Conservation (phyloP, 2,113 vertebrate species). For the Sinocyclocheilus anshuiensis region DNA sequence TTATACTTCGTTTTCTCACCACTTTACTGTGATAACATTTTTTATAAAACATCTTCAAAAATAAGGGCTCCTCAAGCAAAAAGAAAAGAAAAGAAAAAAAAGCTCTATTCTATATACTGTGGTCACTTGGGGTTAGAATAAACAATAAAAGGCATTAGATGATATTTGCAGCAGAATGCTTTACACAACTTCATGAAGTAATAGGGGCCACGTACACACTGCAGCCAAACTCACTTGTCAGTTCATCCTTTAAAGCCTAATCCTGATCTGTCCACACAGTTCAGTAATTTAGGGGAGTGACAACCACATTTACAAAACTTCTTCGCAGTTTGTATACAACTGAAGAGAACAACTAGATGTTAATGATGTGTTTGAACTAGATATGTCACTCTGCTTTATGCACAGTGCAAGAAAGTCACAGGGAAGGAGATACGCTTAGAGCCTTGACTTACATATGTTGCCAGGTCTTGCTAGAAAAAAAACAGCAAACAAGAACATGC, state of each 20-base stretch:
- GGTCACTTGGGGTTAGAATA: neutral
- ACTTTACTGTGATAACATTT: constrained; percentile 47
- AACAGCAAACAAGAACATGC: neutral
- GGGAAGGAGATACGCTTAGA: neutral
- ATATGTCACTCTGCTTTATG: neutral
- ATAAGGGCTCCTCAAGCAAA: constrained; percentile 38
- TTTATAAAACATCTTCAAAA: constrained; percentile 45
- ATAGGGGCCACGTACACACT: neutral
- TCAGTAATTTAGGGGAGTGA: neutral
- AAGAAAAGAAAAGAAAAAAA: neutral
- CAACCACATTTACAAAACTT: neutral
- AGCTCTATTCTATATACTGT: neutral
- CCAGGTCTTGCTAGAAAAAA: neutral
- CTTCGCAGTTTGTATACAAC: neutral
- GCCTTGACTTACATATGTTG: neutral
- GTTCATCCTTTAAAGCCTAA: neutral
- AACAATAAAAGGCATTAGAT: neutral
- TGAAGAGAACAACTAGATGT: neutral
- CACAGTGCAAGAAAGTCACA: neutral
- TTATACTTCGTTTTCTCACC: constrained; percentile 14
- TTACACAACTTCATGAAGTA: neutral
- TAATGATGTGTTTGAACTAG: neutral
- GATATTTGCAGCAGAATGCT: neutral
- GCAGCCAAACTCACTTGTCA: neutral
- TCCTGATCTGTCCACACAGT: neutral